Evolutionary conservation across 2,888 invertebrate species (phyloP), one percentile per base, ranked within the genome.

Genomic region (Prostheceraeus crozeri): DNA sequence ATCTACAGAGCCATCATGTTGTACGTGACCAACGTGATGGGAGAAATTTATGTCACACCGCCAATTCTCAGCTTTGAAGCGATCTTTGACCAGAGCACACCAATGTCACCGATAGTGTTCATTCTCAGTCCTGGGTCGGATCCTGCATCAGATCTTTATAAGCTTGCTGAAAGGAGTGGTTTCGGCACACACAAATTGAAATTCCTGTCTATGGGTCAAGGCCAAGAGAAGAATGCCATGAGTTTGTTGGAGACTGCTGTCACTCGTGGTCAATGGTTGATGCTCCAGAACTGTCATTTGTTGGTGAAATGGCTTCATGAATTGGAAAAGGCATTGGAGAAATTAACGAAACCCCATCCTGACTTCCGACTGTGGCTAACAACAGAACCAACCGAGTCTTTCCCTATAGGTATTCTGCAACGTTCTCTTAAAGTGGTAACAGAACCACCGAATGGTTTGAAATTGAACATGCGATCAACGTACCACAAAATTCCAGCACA

Each of bases 331-430:
- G 82, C 83, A 65, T 76, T 91, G 51, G 89, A 89, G 70, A 80
- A 83, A 72, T 81, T 86, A 69, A 82, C 80, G 59, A 84, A 84
- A 68, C 87, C 88, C 0, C 89, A 91, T 78, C 86, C 87, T 0
- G 87, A 89, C 76, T 91, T 91, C 77, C 80, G 91, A 4, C 80
- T 91, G 1, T 91, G 91, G 91, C 79, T 91, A 52, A 91, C 90
- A 11, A 90, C 90, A 0, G 89, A 90, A 72, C 86, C 89, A 0
- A 85, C 85, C 0, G 83, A 84, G 0, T 82, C 82, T 1, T 91
- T 91, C 75, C 91, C 90, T 1, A 87, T 91, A 64, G 89, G 89
- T 25, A 84, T 91, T 64, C 76, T 91, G 52, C 89, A 89, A 73
- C 80, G 85, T 62, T 87, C 87, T 0, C 78, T 87, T 0, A 88